Conservation (phyloP, 2,113 vertebrate species). For the Dendrocopos noguchii region DNA sequence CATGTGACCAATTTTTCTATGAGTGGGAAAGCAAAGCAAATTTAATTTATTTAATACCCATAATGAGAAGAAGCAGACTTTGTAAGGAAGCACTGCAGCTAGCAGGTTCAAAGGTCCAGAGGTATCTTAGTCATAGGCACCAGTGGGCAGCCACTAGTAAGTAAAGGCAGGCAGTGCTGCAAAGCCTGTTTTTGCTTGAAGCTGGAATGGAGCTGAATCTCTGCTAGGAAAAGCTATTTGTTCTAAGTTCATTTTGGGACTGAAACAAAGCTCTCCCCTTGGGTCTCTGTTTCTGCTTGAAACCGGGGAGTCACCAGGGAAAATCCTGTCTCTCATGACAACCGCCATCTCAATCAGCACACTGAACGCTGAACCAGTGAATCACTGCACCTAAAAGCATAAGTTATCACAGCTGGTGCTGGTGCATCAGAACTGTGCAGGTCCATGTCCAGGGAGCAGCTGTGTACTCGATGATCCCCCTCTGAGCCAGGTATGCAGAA, state of each 20-base stretch:
- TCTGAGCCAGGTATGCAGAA: not conserved
- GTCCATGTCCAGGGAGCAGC: rapidly evolving
- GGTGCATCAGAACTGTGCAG: rapidly evolving
- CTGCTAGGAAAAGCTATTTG: not conserved
- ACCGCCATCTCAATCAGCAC: not conserved
- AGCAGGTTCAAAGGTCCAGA: not conserved
- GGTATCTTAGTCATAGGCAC: not conserved
- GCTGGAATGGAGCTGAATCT: rapidly evolving
- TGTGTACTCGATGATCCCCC: rapidly evolving
- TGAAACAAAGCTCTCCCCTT: not conserved
- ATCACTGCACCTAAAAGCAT: not conserved
- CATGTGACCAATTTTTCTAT: not conserved
- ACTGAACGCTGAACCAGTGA: not conserved
- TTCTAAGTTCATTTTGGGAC: not conserved
- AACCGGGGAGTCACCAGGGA: not conserved
- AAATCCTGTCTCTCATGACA: not conserved
- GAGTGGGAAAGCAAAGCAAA: not conserved
- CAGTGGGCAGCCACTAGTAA: not conserved
- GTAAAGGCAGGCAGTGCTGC: not conserved
- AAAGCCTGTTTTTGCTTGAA: not conserved
- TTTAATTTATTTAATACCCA: not conserved
- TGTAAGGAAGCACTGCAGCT: not conserved
- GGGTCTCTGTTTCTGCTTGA: not conserved
- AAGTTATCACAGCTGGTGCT: not conserved
- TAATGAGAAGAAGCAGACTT: not conserved